phyloP scores from a whole-genome alignment of 2,113 vertebrate species.

The Coturnix japonica region DNA sequence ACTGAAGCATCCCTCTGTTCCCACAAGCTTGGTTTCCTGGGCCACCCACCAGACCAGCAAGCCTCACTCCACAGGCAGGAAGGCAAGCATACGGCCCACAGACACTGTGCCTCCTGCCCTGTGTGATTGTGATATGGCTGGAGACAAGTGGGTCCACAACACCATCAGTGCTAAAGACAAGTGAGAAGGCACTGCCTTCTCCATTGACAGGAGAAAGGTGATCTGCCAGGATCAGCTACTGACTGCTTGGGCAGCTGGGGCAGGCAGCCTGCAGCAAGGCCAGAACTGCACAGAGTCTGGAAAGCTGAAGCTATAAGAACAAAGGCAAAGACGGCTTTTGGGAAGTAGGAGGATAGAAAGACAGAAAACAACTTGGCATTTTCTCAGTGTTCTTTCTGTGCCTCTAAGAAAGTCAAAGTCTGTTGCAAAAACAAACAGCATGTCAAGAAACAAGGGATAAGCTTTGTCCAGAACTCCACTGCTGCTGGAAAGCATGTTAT shows the following conservation, averaged over 20 bases:
- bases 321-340: not conserved
- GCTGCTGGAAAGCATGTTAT: not conserved
- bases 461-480: not conserved
- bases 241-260: not conserved
- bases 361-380: not conserved
- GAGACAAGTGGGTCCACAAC: not conserved
- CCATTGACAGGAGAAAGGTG: not conserved
- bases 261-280: not conserved
- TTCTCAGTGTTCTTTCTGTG: not conserved
- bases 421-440: not conserved
- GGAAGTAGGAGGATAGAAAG: not conserved
- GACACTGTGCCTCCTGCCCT: not conserved
- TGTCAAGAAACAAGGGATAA: not conserved
- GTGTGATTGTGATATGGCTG: not conserved
- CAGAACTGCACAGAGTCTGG: not conserved
- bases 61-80: accelerated
- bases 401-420: not conserved
- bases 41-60: not conserved
- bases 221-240: not conserved
- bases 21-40: not conserved
- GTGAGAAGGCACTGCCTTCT: not conserved
- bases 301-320: not conserved
- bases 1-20: not conserved
- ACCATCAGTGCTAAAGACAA: not conserved
- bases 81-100: accelerated